phyloP scores from a whole-genome alignment of 2,888 invertebrate genomes.

The Orthosia incerta region DNA sequence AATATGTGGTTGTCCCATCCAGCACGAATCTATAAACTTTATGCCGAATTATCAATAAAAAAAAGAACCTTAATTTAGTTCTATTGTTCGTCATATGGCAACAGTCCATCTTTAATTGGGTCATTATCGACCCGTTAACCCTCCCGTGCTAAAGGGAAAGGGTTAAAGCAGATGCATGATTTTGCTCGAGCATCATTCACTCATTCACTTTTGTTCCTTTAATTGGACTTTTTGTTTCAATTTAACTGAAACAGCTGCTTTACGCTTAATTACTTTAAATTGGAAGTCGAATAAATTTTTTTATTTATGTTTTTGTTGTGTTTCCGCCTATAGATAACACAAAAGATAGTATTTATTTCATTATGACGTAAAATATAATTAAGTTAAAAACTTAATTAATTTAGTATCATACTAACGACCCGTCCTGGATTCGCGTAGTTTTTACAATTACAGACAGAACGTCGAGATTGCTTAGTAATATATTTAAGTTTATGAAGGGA shows the following conservation, averaged over 20 bases:
- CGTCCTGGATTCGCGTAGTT: neutral
- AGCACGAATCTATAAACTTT: constrained; percentile 30
- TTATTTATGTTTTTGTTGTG: constrained; percentile 29
- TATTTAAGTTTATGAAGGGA: too few species aligned
- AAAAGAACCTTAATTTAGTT: constrained; percentile 68
- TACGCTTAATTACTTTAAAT: constrained; percentile 71
- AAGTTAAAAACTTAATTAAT: neutral
- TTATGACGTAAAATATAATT: neutral
- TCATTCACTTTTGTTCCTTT: constrained; percentile 76
- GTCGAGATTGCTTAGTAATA: too few species aligned
- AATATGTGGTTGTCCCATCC: too few species aligned
- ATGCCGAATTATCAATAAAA: constrained; percentile 29
- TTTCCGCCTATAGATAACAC: neutral
- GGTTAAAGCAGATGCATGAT: constrained; percentile 88
- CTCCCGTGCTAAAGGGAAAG: constrained; percentile 77
- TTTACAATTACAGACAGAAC: neutral
- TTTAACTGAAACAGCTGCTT: constrained; percentile 76
- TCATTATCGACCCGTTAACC: constrained; percentile 76
- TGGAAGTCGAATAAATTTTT: constrained; percentile 28
- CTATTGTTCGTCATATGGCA: constrained; percentile 71
- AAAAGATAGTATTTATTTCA: neutral
- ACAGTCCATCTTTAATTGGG: constrained; percentile 80
- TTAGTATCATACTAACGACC: neutral
- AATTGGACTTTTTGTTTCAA: constrained; percentile 79
- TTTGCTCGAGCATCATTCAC: constrained; percentile 79